phyloP scores from a whole-genome alignment of 2,113 vertebrate species.

The Anolis sagrei region DNA sequence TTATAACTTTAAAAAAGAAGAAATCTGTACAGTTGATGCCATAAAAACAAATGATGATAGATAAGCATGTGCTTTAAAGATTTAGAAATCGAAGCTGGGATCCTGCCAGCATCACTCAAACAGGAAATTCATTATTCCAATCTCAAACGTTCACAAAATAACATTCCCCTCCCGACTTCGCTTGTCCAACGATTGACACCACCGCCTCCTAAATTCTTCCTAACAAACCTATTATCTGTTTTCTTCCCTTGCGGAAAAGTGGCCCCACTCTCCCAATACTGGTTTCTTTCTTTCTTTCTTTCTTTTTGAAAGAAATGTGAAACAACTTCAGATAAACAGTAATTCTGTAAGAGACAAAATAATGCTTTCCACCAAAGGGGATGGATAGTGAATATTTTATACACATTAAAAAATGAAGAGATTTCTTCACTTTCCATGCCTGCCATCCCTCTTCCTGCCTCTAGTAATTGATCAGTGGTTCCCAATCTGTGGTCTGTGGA shows the following conservation, averaged over 20 bases:
- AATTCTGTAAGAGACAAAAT: constrained; percentile 49
- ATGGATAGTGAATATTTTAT: constrained; percentile 44
- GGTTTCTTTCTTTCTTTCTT: constrained; percentile 41
- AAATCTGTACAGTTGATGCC: background rate
- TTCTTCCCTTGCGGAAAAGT: constrained; percentile 66
- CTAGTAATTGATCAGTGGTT: background rate
- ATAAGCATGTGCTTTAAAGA: constrained; percentile 28
- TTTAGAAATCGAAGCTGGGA: constrained; percentile 38
- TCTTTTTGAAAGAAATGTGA: constrained; percentile 43
- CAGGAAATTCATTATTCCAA: constrained; percentile 62
- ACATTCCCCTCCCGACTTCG: constrained; percentile 36
- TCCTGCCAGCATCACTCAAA: constrained; percentile 50
- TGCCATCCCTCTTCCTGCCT: background rate
- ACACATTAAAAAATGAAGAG: too few species aligned
- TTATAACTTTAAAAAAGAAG: background rate
- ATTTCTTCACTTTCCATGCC: background rate
- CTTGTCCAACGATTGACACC: constrained; percentile 32
- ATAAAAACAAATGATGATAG: constrained; percentile 12
- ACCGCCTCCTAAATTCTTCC: constrained; percentile 58
- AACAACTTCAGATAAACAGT: constrained; percentile 70
- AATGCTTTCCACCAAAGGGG: constrained; percentile 49
- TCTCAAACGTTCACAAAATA: constrained; percentile 61
- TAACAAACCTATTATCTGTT: constrained; percentile 67
- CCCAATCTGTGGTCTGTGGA: too few species aligned
- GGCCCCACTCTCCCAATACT: background rate